Percentiles rank a stretch among this genome's conserved stretches.
Conservation (phyloP, 2,113 vertebrate species). For the Pygoscelis antarcticus region DNA sequence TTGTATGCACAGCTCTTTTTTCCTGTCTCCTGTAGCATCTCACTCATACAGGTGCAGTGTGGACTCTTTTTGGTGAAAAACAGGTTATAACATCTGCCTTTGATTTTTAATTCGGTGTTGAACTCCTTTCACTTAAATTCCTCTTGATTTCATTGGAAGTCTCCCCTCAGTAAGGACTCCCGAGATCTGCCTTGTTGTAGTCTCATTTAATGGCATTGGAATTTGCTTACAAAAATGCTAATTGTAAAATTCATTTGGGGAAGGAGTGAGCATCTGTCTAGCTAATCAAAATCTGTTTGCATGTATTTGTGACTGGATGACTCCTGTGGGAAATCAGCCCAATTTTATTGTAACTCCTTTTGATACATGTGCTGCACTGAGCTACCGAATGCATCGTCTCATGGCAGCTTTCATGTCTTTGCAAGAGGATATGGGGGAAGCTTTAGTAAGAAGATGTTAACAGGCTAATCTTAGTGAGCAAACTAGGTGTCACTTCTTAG, state of each 20-base stretch:
- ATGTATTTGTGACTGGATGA: slow-evolving; percentile 38
- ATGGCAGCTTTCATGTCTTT: slow-evolving; percentile 67
- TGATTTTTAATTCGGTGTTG: not conserved
- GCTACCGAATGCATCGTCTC: not conserved
- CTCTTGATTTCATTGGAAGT: not conserved
- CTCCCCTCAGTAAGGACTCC: not conserved
- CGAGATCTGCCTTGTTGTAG: not conserved
- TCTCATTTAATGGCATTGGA: not conserved
- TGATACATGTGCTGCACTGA: slow-evolving; percentile 30
- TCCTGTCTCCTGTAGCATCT: not conserved
- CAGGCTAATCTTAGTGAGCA: slow-evolving; percentile 50
- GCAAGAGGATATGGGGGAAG: slow-evolving; percentile 68
- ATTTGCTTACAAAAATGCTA: slow-evolving; percentile 49
- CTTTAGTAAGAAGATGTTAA: slow-evolving; percentile 69
- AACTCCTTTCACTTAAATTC: not conserved
- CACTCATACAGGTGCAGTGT: rapidly evolving
- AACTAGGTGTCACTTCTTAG: slow-evolving; percentile 65
- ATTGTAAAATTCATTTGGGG: slow-evolving; percentile 23
- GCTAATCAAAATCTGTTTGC: slow-evolving; percentile 48
- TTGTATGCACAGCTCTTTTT: not conserved
- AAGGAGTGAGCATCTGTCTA: slow-evolving; percentile 24
- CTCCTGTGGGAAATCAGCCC: slow-evolving; percentile 60
- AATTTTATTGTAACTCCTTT: slow-evolving; percentile 62
- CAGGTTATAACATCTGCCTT: not conserved
- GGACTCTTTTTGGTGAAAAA: not conserved